These are phyloP conservation scores for Andrena cerasifolii DNA, from an alignment of 1,140 invertebrate genomes.

Conservation along the genomic window DNA sequence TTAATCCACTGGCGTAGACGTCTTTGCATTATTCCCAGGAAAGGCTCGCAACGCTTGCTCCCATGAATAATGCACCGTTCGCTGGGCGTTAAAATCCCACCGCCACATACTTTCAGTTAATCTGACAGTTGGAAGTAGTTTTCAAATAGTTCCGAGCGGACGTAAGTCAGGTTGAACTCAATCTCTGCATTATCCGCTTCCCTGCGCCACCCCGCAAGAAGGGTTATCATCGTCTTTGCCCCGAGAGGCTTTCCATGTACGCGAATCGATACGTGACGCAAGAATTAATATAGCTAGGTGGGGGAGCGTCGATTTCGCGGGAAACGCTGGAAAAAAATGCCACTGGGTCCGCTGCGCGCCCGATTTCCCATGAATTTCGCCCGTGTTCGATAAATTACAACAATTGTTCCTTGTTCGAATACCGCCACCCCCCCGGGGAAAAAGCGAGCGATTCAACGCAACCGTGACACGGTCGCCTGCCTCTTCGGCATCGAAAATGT, in stretches of 20 bases:
- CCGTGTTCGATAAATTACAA: slow-evolving; percentile 20
- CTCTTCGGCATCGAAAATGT: slow-evolving; percentile 9
- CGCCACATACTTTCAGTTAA: slow-evolving; percentile 68
- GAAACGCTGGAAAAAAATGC: neutral
- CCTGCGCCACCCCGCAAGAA: neutral
- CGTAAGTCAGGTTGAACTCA: slow-evolving; percentile 64
- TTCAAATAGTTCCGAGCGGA: slow-evolving; percentile 67
- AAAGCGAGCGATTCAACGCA: slow-evolving; percentile 10
- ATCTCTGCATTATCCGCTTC: slow-evolving; percentile 66
- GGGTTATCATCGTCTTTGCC: slow-evolving; percentile 35
- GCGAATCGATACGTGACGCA: slow-evolving; percentile 46
- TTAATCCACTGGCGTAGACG: slow-evolving; percentile 63
- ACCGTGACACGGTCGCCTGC: slow-evolving; percentile 1
- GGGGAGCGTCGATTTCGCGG: too few relatives aligned
- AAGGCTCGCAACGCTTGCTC: slow-evolving; percentile 64
- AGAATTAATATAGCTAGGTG: slow-evolving; percentile 18
- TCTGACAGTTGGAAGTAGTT: slow-evolving; percentile 68
- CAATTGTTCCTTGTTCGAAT: slow-evolving; percentile 24
- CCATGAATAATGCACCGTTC: slow-evolving; percentile 65
- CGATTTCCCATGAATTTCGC: slow-evolving; percentile 27
- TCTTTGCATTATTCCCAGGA: slow-evolving; percentile 62
- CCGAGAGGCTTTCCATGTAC: slow-evolving; percentile 40
- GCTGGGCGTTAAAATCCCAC: slow-evolving; percentile 53
- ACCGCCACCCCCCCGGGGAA: neutral
- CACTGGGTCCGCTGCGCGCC: neutral